Conservation (phyloP, 2,797 vertebrate genomes). For the Sparus aurata region DNA sequence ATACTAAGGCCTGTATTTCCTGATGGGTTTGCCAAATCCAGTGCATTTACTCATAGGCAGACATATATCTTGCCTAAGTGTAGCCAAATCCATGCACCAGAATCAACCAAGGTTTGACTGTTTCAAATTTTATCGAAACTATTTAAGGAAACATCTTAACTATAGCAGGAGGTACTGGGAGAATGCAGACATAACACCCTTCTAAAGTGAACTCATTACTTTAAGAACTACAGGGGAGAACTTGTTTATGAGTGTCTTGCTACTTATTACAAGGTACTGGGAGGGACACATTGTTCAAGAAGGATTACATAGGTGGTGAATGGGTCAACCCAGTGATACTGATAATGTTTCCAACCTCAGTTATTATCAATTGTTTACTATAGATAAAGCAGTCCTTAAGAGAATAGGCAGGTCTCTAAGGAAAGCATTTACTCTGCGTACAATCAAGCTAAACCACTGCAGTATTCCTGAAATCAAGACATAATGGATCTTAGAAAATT, state of each 20-base stretch:
- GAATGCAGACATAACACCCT: neutral
- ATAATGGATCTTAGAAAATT: neutral
- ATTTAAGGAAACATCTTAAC: neutral
- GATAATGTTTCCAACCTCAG: slow-evolving; percentile 8
- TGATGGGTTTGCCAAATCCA: neutral
- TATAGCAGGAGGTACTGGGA: neutral
- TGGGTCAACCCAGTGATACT: slow-evolving; percentile 10
- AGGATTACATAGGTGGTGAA: slow-evolving; percentile 1
- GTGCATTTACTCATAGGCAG: neutral
- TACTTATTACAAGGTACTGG: neutral
- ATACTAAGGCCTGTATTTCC: slow-evolving; percentile 2
- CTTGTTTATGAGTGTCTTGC: neutral
- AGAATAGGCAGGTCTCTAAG: slow-evolving; percentile 15
- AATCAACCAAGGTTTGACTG: too few relatives aligned
- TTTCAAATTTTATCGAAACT: neutral
- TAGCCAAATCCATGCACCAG: neutral
- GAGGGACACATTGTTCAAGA: neutral
- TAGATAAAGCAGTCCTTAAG: slow-evolving; percentile 43
- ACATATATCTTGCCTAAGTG: neutral
- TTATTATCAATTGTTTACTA: slow-evolving; percentile 40
- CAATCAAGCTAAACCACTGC: neutral
- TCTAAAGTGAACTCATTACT: neutral
- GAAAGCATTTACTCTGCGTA: slow-evolving; percentile 28
- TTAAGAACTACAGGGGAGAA: neutral
- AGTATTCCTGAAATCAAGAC: slow-evolving; percentile 37